phyloP scores from a whole-genome alignment of 1,140 invertebrate species.

The Meloidogyne floridensis region DNA sequence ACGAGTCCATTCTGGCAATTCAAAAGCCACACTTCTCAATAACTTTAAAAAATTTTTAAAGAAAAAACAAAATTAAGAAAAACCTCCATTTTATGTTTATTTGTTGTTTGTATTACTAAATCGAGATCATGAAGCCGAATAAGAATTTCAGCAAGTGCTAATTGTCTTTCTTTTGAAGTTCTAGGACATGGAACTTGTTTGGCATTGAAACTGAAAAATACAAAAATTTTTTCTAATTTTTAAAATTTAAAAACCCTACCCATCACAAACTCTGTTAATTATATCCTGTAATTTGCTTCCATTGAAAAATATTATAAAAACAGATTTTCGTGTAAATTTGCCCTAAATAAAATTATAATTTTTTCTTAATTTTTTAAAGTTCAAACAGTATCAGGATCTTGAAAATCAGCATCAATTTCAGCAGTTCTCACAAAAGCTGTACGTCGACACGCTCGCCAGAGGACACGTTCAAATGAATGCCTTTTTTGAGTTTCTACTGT shows the following conservation, averaged over 20 bases:
- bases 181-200: conserved; percentile 93
- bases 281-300: conserved; percentile 91
- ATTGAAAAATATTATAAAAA: conserved; percentile 99
- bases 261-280: conserved; percentile 95
- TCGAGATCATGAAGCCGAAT: conserved; percentile 91
- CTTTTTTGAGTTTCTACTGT: conserved; percentile 79
- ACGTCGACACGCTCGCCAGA: conserved; percentile 93
- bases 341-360: conserved; percentile 71
- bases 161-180: conserved; percentile 81
- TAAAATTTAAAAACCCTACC: conserved; percentile 69
- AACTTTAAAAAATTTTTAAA: too few species aligned
- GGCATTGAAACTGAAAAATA: conserved; percentile 79
- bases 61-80: conserved; percentile 69
- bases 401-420: conserved; percentile 73
- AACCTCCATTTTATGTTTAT: conserved; percentile 53
- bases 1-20: conserved; percentile 88
- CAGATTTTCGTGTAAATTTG: conserved; percentile 87
- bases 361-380: background rate
- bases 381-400: conserved; percentile 90
- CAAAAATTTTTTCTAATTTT: background rate
- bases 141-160: conserved; percentile 90
- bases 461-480: conserved; percentile 92
- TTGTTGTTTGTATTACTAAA: conserved; percentile 73
- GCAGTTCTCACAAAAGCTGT: conserved; percentile 85
- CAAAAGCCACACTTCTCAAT: conserved; percentile 85